Conservation (phyloP, 2,888 invertebrate genomes). For the Athalia cordata region DNA sequence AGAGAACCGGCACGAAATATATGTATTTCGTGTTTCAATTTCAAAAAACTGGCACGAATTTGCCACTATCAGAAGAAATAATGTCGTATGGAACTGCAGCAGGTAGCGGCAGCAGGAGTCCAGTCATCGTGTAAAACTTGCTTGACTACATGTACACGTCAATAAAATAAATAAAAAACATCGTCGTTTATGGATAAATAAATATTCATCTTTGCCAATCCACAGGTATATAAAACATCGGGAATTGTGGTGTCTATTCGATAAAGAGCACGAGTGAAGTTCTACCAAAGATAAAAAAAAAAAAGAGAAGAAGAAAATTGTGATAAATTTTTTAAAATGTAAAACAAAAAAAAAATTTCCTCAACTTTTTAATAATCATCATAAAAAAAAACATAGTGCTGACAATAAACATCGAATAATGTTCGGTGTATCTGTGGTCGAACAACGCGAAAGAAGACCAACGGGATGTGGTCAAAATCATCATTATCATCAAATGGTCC, state of each 20-base stretch:
- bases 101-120: background rate
- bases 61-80: background rate
- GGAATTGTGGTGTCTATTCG: background rate
- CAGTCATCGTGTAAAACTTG: background rate
- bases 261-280: constrained; percentile 16
- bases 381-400: constrained; percentile 46
- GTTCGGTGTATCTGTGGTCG: constrained; percentile 67
- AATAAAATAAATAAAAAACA: background rate
- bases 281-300: constrained; percentile 22
- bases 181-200: constrained; percentile 7
- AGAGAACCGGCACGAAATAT: background rate
- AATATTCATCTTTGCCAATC: too few species aligned
- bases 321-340: background rate
- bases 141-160: constrained; percentile 4
- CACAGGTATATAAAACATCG: too few species aligned
- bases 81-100: background rate
- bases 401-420: constrained; percentile 47
- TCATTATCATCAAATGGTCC: constrained; percentile 68
- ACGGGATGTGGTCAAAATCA: constrained; percentile 52
- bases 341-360: background rate
- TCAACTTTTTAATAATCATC: background rate
- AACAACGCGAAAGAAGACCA: constrained; percentile 64
- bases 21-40: background rate
- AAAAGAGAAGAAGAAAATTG: background rate
- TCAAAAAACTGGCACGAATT: background rate